Evolutionary conservation across 2,888 invertebrate genomes (phyloP), one percentile per base, ranked within the genome.

Genomic region (Sphinx pinastri): DNA sequence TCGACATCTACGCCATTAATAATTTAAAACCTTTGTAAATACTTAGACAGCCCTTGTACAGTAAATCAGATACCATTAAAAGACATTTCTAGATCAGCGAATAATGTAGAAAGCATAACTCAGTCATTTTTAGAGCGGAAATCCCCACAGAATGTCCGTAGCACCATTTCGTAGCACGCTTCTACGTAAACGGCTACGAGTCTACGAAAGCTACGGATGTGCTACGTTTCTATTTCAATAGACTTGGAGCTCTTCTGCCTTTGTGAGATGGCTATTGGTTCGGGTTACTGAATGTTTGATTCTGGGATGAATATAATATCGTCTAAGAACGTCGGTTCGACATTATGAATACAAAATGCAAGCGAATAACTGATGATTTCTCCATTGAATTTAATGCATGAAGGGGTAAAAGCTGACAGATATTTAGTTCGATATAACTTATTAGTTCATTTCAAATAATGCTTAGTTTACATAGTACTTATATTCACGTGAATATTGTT

Each of bases 121-220:
- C 25, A 13, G 57, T 25, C 25, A 57, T 57, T 25, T 25, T 57
- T 19, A 57, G 11, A 25, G 57, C 25, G 57, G 54, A 55, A 25
- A 57, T 57, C 59, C 59, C 59, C 12, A 45, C 31, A 31, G 38
- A 38, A 45, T 45, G n/a, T n/a, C 31, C 16, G 45, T 60, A 60
- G 16, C 59, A 16, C n/a, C 14, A n/a, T 60, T 45, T 16, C 45
- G 59, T 60, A 60, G 59, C 59, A 38, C n/a, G 45, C 3, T 60
- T 60, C 59, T 60, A 60, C 59, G 58, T 19, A 60, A 58, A 16
- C 38, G 14, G 59, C 59, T 60, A 60, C 59, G 59, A 45, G n/a
- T 38, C 16, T 60, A 60, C 38, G 4, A 45, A 45, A 13, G 16
- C 59, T 60, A 60, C 59, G 45, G 38, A 60, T 60, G 59, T 45